A percentile compares a stretch with the other conserved stretches of the same genome.
phyloP scores from a whole-genome alignment of 2,888 invertebrate genomes.

The Drosophila mayaguana region DNA sequence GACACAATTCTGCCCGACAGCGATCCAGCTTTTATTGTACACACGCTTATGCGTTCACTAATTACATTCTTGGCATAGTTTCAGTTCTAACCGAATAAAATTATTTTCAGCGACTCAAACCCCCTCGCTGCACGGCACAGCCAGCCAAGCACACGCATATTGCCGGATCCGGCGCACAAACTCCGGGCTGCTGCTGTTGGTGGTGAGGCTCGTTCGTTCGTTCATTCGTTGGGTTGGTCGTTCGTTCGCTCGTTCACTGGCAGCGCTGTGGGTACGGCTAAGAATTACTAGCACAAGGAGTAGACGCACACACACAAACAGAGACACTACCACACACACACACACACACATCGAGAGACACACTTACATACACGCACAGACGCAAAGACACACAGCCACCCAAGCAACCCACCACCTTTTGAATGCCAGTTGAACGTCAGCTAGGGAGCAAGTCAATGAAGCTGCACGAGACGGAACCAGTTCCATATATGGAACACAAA shows the following conservation, averaged over 20 bases:
- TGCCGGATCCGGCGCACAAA: slow-evolving; percentile 35
- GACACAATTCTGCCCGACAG: slow-evolving; percentile 18
- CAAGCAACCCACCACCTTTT: slow-evolving; percentile 30
- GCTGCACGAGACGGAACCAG: slow-evolving; percentile 19
- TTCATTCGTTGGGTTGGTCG: not conserved
- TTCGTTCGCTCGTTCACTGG: slow-evolving; percentile 12
- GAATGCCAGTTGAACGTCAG: slow-evolving; percentile 30
- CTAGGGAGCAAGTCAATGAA: slow-evolving; percentile 29
- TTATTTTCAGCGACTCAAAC: slow-evolving; percentile 75
- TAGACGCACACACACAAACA: slow-evolving; percentile 13
- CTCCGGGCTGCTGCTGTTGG: slow-evolving; percentile 15
- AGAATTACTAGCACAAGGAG: slow-evolving; percentile 44
- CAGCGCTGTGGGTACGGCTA: slow-evolving; percentile 24
- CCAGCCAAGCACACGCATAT: slow-evolving; percentile 48
- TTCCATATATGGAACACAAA: not conserved
- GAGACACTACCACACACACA: not conserved
- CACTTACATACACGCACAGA: slow-evolving; percentile 11
- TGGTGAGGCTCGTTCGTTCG: slow-evolving; percentile 4
- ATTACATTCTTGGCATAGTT: slow-evolving; percentile 99
- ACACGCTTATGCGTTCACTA: slow-evolving; percentile 88
- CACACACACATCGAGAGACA: slow-evolving; percentile 7
- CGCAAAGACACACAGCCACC: slow-evolving; percentile 12
- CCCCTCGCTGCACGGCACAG: slow-evolving; percentile 10
- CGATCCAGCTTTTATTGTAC: slow-evolving; percentile 63
- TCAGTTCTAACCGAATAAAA: slow-evolving; percentile 87